phyloP scores from a whole-genome alignment of 2,797 vertebrate species.

The Bradypodion ventrale region DNA sequence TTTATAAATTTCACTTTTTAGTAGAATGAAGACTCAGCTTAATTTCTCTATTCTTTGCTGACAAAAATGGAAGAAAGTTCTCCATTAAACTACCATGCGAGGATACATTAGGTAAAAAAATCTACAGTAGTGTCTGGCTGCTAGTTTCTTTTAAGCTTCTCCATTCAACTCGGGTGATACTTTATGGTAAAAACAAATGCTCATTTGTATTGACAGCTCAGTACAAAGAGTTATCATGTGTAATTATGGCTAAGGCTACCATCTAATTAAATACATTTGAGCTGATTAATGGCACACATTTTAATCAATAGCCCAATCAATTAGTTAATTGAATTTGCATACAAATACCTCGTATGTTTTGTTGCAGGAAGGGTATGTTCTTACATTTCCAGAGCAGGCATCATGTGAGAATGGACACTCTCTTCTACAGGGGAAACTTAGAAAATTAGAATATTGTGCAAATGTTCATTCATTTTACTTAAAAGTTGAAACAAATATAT shows the following conservation, averaged over 20 bases:
- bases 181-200: neutral
- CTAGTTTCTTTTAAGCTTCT: no score
- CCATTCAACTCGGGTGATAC: neutral
- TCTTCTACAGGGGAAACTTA: no score
- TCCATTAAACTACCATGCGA: neutral
- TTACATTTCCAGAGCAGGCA: neutral
- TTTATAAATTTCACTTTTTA: neutral
- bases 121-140: neutral
- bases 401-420: neutral
- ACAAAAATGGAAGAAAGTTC: neutral
- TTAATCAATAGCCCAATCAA: conserved; percentile 12
- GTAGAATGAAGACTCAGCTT: neutral
- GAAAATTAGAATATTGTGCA: no score
- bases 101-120: neutral
- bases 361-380: neutral
- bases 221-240: neutral
- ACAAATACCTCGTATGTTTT: neutral
- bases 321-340: conserved; percentile 21
- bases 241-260: neutral
- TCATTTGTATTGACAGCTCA: neutral
- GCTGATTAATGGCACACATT: conserved; percentile 2
- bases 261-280: conserved; percentile 7
- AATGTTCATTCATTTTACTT: no score
- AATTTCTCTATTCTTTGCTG: neutral
- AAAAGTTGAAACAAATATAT: no score